These are phyloP conservation scores for Cryptus armator DNA, from an alignment of 2,888 invertebrate species.

Conservation along the genomic window DNA sequence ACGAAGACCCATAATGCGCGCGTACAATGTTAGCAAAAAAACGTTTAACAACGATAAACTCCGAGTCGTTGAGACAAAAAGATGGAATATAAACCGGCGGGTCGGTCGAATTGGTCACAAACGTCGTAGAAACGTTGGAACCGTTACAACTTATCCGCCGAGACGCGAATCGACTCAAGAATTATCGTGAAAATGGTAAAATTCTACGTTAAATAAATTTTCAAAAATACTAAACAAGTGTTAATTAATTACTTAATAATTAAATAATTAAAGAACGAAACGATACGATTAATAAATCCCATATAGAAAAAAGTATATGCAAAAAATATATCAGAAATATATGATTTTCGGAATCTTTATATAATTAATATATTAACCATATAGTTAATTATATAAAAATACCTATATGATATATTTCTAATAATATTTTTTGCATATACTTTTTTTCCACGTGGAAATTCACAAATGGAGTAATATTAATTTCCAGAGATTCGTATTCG, in stretches of 20 bases:
- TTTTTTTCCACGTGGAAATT: background rate
- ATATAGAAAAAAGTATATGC: background rate
- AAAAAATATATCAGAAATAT: background rate
- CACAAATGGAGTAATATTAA: slow-evolving; percentile 8
- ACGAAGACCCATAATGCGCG: slow-evolving; percentile 5
- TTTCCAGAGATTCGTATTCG: slow-evolving; percentile 71
- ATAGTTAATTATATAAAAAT: background rate
- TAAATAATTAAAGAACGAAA: background rate
- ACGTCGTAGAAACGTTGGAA: slow-evolving; percentile 32
- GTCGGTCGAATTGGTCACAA: slow-evolving; percentile 43
- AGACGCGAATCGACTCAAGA: background rate
- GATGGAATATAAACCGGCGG: slow-evolving; percentile 74
- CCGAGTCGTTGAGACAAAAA: slow-evolving; percentile 44
- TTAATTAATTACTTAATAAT: too few species aligned
- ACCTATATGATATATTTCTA: too few species aligned
- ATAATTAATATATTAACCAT: too few species aligned
- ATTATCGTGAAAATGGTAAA: slow-evolving; percentile 48
- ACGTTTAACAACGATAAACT: slow-evolving; percentile 35
- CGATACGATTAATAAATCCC: too few species aligned
- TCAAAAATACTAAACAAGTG: background rate
- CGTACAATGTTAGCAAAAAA: slow-evolving; percentile 48
- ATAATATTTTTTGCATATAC: too few species aligned
- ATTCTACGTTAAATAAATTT: background rate
- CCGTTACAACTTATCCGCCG: slow-evolving; percentile 61
- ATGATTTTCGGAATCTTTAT: too few species aligned